Evolutionary conservation across 2,888 invertebrate genomes (phyloP), one percentile per base, ranked within the genome.

Genomic region (Halocaridina rubra): DNA sequence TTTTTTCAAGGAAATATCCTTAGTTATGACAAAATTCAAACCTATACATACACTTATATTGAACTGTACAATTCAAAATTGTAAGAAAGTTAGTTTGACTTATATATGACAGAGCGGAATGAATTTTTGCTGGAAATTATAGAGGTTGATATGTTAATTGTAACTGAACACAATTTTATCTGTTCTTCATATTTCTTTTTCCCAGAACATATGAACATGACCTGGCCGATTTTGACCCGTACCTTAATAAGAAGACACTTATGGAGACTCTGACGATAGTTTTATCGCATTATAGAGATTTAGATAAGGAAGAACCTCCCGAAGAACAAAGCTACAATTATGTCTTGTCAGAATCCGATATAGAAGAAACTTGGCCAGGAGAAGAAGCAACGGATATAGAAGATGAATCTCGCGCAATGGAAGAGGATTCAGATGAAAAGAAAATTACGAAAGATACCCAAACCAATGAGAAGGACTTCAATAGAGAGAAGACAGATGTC

Each of bases 211-310:
- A 94, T 90, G 92, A 93, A 85, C 92, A 92, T 89, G 91, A 92
- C 29, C 88, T 93, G 3, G 91, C 91, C 32, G 92, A 92, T 80
- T 96, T 93, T 90, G 95, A 95, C 90, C 93, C 94, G 32, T 92
- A 93, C 72, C 92, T 96, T 4, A 96, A 96, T 89, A 92, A 92
- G 86, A 93, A 93, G 87, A 94, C 95, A 90, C 90, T 95, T 75
- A 91, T 93, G 85, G 95, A 96, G 91, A 95, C 95, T 90, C 90
- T 96, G 4, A 94, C 94, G 90, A 92, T 93, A 89, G 92, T 94
- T 80, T 91, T 95, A 0, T 91, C 91, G 75, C 91, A 93, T 59
- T 94, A 93, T 89, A 93, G 94, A 10, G 85, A 88, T 80, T 29
- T 88, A 89, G 87, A 85, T 89, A 88, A 89, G 82, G 88, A 88